These are phyloP conservation scores for Drosophila limbata DNA, from an alignment of 2,888 invertebrate species.

Conservation along the genomic window DNA sequence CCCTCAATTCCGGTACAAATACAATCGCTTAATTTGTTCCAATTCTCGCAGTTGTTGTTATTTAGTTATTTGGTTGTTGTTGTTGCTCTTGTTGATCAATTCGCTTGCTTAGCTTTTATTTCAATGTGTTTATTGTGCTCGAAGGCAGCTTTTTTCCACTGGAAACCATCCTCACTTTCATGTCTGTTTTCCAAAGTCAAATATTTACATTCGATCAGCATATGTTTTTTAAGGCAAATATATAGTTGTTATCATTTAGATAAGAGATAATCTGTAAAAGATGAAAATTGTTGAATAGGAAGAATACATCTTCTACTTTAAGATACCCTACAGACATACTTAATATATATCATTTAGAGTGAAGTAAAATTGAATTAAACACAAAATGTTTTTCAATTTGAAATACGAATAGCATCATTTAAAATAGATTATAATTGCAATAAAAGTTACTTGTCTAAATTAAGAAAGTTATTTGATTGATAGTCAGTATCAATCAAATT, in stretches of 20 bases:
- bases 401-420: too few relatives aligned
- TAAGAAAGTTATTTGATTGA: too few relatives aligned
- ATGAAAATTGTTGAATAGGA: not conserved
- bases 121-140: slow-evolving; percentile 66
- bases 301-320: not conserved
- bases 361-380: too few relatives aligned
- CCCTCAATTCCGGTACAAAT: slow-evolving; percentile 22
- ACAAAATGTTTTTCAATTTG: too few relatives aligned
- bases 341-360: too few relatives aligned
- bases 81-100: slow-evolving; percentile 66
- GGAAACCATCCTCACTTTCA: slow-evolving; percentile 16
- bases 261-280: not conserved
- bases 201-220: not conserved
- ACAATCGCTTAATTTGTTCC: slow-evolving; percentile 70
- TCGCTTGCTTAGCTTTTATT: slow-evolving; percentile 75
- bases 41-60: slow-evolving; percentile 48
- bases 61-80: slow-evolving; percentile 32
- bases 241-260: not conserved
- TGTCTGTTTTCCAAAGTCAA: not conserved
- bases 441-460: too few relatives aligned
- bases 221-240: not conserved
- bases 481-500: too few relatives aligned
- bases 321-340: not conserved
- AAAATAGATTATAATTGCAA: too few relatives aligned
- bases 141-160: slow-evolving; percentile 48